Evolutionary conservation across 1,140 invertebrate species (phyloP), one percentile per base, ranked within the genome.

Genomic region (Battus philenor): DNA sequence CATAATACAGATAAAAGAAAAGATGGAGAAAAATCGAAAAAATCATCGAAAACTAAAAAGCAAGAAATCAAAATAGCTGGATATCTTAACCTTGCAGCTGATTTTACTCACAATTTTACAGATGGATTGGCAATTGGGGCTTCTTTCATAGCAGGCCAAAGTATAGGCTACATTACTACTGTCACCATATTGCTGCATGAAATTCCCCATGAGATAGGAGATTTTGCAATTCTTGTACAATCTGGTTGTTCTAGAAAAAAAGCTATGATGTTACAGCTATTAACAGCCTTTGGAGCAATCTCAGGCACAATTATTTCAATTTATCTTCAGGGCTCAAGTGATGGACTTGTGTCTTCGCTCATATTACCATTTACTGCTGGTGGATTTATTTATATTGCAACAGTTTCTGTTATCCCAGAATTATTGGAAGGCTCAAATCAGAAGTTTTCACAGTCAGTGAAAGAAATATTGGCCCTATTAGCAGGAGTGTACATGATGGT

Each of bases 311-410:
- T 94, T 1, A 86, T 97, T 50, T 97, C 96, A 43, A 88, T 99
- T 5, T 78, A 95, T 18, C 90, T 93, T 31, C 92, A 93, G 76
- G 93, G 92, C 50, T 90, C 89, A 74, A 59, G 74, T 87, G 93
- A 92, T 71, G 91, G 92, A 47, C 81, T 93, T 50, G 92, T 95
- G 2, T 93, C 93, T 20, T 88, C 90, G 7, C 95, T 95, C 90
- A 94, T 98, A 49, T 87, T 99, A 32, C 97, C 97, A 18, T 98
- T 99, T 69, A 99, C 97, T 24, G 97, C 97, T 47, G 97, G 97
- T 44, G 97, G 97, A 10, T 99, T 99, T 78, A 98, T 99, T 79
- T 99, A 99, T 78, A 98, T 99, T 63, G 97, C 97, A 8, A 97
- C 97, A 15, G 97, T 99, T 0, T 97, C 96, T 38, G 94, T 98